phyloP scores from a whole-genome alignment of 2,113 vertebrate species.

The Redunca redunca region DNA sequence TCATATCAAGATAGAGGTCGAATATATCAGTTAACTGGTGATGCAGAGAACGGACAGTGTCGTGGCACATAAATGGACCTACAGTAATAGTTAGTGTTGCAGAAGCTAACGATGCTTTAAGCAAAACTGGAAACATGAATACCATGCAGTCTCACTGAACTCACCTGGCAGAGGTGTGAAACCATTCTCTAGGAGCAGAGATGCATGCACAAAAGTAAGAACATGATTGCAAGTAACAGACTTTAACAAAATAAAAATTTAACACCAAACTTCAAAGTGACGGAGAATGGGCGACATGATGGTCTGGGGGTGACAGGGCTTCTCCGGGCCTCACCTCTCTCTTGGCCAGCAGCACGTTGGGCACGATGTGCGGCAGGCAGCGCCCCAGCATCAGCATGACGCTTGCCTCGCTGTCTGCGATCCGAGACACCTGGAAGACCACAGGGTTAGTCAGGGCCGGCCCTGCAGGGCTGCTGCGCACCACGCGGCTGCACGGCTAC shows the following conservation, averaged over 20 bases:
- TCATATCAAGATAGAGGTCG: neutral
- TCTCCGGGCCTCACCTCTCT: constrained; percentile 89
- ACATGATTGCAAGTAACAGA: constrained; percentile 90
- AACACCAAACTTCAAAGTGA: constrained; percentile 71
- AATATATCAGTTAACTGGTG: constrained; percentile 31
- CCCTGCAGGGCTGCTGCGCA: neutral
- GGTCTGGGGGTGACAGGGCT: neutral
- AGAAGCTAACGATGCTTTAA: constrained; percentile 76
- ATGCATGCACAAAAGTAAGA: constrained; percentile 96
- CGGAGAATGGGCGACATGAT: constrained; percentile 27
- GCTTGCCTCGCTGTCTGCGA: constrained; percentile 95
- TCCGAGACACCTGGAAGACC: constrained; percentile 91
- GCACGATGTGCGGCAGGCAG: constrained; percentile 98
- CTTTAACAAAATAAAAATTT: constrained; percentile 76
- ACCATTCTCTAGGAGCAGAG: constrained; percentile 98
- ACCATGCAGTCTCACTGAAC: constrained; percentile 89
- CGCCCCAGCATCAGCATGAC: constrained; percentile 98
- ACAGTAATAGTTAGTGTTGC: constrained; percentile 78
- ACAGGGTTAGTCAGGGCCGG: constrained; percentile 18
- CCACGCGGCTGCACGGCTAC: neutral
- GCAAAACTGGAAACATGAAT: constrained; percentile 69
- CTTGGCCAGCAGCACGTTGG: constrained; percentile 97
- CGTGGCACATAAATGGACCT: constrained; percentile 74
- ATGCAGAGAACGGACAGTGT: constrained; percentile 14
- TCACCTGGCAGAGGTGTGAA: constrained; percentile 98